phyloP scores from a whole-genome alignment of 2,888 invertebrate species.

The Rhagophthalmus giganteus region DNA sequence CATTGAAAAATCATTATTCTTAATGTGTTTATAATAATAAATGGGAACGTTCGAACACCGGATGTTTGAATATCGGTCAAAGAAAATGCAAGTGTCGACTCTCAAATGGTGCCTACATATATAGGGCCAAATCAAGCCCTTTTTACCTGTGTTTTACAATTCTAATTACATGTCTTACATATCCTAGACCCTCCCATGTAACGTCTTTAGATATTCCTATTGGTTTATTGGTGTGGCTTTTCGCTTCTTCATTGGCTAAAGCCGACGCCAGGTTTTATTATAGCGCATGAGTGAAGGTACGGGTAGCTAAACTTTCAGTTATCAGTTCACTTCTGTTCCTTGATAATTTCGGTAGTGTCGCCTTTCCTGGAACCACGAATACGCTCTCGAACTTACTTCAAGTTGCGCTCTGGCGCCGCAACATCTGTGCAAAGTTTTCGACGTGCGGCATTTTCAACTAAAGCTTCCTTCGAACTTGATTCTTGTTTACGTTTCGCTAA shows the following conservation, averaged over 20 bases:
- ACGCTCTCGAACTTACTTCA: constrained; percentile 40
- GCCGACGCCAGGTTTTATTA: constrained; percentile 41
- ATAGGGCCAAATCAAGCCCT: constrained; percentile 13
- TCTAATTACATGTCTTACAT: constrained; percentile 56
- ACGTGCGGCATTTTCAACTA: constrained; percentile 13
- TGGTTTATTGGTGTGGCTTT: constrained; percentile 53
- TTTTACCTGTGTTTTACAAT: constrained; percentile 49
- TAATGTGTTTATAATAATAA: too few species aligned
- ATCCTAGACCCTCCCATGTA: constrained; percentile 53
- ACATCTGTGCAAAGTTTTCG: constrained; percentile 9
- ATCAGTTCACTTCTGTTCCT: constrained; percentile 47
- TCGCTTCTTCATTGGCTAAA: constrained; percentile 51
- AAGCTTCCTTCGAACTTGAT: constrained; percentile 14
- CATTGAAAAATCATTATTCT: too few species aligned
- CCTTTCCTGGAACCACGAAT: constrained; percentile 34
- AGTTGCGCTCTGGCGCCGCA: constrained; percentile 21
- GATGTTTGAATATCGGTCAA: too few species aligned
- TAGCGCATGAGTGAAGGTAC: constrained; percentile 52
- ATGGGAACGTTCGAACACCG: too few species aligned
- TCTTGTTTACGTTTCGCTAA: constrained; percentile 17
- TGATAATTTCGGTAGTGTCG: constrained; percentile 40
- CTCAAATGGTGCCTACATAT: neutral
- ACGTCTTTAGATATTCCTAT: constrained; percentile 55
- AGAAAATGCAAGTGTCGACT: too few species aligned
- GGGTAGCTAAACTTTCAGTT: constrained; percentile 44